A percentile compares a stretch with the other conserved stretches of the same genome.
phyloP scores from a whole-genome alignment of 1,140 invertebrate species.

The Thalassaphorura encarpata region DNA sequence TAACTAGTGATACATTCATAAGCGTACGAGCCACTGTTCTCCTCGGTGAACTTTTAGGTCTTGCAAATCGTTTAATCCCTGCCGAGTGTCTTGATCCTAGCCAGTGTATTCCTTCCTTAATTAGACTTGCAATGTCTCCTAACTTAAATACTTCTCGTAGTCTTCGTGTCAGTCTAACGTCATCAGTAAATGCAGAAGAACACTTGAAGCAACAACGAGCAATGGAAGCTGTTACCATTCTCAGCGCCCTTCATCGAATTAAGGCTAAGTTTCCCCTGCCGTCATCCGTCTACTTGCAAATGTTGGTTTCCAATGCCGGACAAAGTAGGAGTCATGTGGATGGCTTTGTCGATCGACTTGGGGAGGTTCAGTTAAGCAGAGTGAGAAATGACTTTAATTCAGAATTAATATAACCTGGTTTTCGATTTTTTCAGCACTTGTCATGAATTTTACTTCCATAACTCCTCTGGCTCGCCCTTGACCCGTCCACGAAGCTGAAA shows the following conservation, averaged over 20 bases:
- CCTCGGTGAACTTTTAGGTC: slow-evolving; percentile 72
- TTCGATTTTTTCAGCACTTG: not conserved
- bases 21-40: slow-evolving; percentile 82
- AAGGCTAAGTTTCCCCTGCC: slow-evolving; percentile 18
- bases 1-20: slow-evolving; percentile 72
- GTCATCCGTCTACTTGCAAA: slow-evolving; percentile 25
- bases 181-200: not conserved
- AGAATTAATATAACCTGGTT: not conserved
- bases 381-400: slow-evolving; percentile 3
- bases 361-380: slow-evolving; percentile 21
- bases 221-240: slow-evolving; percentile 63
- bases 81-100: slow-evolving; percentile 70
- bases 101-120: slow-evolving; percentile 66
- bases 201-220: slow-evolving; percentile 42
- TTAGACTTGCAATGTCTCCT: slow-evolving; percentile 37
- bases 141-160: not conserved
- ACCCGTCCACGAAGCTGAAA: no score
- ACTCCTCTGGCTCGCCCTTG: no score
- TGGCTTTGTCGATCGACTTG: slow-evolving; percentile 25
- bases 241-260: slow-evolving; percentile 38
- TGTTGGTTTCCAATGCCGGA: slow-evolving; percentile 19
- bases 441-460: no score
- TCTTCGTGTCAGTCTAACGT: not conserved
- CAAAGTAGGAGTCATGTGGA: slow-evolving; percentile 6
- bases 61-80: slow-evolving; percentile 72